Evolutionary conservation across 2,797 vertebrate species (phyloP).

Genomic region (Hippoglossus hippoglossus): DNA sequence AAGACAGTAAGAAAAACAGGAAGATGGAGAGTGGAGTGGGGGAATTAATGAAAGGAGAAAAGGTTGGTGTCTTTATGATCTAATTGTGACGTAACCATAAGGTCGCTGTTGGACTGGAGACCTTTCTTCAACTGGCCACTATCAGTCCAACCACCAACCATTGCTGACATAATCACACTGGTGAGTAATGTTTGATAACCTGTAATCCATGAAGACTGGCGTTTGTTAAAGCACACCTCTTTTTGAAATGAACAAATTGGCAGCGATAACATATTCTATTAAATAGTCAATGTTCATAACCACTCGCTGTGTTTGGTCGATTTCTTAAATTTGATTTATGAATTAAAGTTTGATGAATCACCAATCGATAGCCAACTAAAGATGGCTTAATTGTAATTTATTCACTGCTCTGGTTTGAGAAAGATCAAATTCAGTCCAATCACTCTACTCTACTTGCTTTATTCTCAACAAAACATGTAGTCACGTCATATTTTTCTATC

Average conservation of each 20-base stretch:
- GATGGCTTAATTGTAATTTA: neutral
- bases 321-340: too few relatives aligned
- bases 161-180: neutral
- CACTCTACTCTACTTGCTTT: neutral
- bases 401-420: neutral
- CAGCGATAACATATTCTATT: neutral
- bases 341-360: neutral
- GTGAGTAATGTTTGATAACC: neutral
- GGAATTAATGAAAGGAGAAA: constrained; percentile 40
- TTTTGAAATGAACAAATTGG: neutral
- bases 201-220: neutral
- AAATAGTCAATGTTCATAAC: neutral
- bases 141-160: neutral
- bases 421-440: neutral
- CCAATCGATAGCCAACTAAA: neutral
- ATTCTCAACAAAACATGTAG: too few relatives aligned
- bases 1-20: neutral
- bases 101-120: constrained; percentile 12
- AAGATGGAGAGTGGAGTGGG: neutral
- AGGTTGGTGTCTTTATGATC: constrained; percentile 20
- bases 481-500: too few relatives aligned
- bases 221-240: neutral
- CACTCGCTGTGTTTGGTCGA: too few relatives aligned
- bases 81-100: constrained; percentile 20
- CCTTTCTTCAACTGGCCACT: constrained; percentile 16